Evolutionary conservation across 2,888 invertebrate species (phyloP).

Genomic region (Cataglyphis albicans): DNA sequence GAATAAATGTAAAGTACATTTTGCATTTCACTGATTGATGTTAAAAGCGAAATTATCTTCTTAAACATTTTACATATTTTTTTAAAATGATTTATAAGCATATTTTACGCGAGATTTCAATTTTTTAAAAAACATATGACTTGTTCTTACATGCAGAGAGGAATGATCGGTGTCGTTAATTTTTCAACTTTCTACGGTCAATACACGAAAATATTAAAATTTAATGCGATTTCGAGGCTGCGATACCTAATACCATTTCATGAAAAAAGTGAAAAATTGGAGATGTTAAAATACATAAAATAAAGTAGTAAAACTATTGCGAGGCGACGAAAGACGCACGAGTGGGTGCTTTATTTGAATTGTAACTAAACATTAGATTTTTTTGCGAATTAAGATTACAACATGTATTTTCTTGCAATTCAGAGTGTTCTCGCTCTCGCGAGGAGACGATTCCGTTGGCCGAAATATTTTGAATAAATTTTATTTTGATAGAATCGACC

Average conservation of each 20-base stretch:
- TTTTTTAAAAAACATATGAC: background rate
- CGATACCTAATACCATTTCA: slow-evolving; percentile 41
- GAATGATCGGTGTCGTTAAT: too few species aligned
- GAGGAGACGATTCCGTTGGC: background rate
- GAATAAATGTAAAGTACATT: background rate
- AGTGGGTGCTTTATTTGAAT: background rate
- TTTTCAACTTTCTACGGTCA: background rate
- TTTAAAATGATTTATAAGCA: background rate
- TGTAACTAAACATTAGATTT: background rate
- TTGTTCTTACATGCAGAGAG: too few species aligned
- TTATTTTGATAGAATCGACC: background rate
- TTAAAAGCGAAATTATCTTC: background rate
- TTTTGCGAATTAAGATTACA: background rate
- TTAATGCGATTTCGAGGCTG: slow-evolving; percentile 69
- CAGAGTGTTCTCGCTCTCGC: background rate
- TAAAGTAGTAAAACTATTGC: background rate
- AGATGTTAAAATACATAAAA: background rate
- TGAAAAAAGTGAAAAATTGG: background rate
- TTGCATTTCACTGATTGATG: background rate
- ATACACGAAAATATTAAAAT: slow-evolving; percentile 52
- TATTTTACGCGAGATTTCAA: background rate
- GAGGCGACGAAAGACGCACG: background rate
- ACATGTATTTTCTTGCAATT: background rate
- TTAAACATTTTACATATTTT: background rate
- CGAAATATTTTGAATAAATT: background rate